phyloP scores from a whole-genome alignment of 2,113 vertebrate species.

The Nicator chloris region DNA sequence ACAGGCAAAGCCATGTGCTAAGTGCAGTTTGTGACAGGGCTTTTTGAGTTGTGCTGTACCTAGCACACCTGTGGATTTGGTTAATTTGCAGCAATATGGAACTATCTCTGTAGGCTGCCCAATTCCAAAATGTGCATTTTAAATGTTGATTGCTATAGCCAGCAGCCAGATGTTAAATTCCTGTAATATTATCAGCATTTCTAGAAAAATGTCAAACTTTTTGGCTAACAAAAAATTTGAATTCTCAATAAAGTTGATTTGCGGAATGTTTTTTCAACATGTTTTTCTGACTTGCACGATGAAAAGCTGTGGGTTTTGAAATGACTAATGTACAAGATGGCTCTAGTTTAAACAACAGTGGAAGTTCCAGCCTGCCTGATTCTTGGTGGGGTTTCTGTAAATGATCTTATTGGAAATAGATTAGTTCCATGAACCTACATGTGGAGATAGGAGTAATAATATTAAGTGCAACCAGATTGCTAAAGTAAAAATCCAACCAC shows the following conservation, averaged over 20 bases:
- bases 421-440: conserved; percentile 47
- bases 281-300: not conserved
- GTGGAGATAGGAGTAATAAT: conserved; percentile 19
- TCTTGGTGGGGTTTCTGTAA: conserved; percentile 40
- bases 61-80: not conserved
- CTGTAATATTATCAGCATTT: not conserved
- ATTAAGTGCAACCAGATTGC: not conserved
- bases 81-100: not conserved
- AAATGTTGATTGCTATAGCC: not conserved
- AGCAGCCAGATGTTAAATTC: not conserved
- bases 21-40: not conserved
- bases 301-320: conserved; percentile 13
- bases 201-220: not conserved
- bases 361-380: conserved; percentile 22
- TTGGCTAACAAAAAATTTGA: not conserved
- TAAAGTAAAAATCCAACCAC: conserved; percentile 32
- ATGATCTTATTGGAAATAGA: conserved; percentile 50
- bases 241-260: not conserved
- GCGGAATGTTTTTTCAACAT: not conserved
- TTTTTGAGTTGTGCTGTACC: not conserved
- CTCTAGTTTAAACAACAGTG: not conserved
- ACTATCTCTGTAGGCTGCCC: not conserved
- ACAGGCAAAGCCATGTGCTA: not conserved
- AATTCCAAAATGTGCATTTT: not conserved
- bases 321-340: not conserved